Percentiles rank a stretch among this genome's conserved stretches.
phyloP scores from a whole-genome alignment of 2,113 vertebrate species.

The Neotragus moschatus region DNA sequence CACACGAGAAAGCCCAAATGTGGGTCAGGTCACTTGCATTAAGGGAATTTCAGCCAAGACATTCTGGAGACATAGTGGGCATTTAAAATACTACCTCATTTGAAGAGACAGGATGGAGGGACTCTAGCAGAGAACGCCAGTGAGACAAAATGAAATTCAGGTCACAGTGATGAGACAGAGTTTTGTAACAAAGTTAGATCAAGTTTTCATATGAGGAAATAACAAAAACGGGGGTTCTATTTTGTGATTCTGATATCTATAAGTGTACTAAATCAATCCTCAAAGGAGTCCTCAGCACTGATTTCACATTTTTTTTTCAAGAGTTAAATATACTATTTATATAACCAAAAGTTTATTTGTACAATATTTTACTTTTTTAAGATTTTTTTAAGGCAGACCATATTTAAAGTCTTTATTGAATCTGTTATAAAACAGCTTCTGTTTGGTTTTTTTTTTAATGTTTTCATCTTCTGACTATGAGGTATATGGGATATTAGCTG shows the following conservation, averaged over 20 bases:
- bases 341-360: neutral
- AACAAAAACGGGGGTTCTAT: neutral
- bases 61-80: neutral
- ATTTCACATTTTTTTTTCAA: neutral
- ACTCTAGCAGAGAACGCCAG: neutral
- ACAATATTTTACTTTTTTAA: neutral
- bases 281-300: neutral
- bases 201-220: neutral
- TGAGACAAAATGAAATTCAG: neutral
- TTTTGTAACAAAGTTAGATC: neutral
- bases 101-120: neutral
- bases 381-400: neutral
- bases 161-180: neutral
- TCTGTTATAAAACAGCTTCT: neutral
- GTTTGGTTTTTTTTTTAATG: neutral
- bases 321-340: neutral
- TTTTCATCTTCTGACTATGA: neutral
- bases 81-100: neutral
- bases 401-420: neutral
- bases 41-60: neutral
- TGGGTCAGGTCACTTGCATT: too few relatives aligned
- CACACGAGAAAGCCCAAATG: neutral
- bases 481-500: neutral
- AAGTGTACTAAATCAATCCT: neutral
- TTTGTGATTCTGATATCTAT: neutral